phyloP scores from a whole-genome alignment of 2,797 vertebrate species.

The Ibycter americanus region DNA sequence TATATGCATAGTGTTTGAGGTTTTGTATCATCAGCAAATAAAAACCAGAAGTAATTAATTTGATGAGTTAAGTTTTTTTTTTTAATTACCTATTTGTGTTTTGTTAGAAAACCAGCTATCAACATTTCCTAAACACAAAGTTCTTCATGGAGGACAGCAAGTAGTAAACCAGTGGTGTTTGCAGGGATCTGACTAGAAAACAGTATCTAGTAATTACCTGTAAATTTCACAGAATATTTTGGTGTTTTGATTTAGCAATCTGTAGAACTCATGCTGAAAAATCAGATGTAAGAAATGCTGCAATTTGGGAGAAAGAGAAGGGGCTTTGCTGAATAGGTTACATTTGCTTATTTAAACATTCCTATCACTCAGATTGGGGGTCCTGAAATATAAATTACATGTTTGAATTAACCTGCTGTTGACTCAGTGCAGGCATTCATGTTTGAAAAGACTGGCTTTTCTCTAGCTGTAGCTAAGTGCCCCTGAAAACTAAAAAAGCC shows the following conservation, averaged over 20 bases:
- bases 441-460: neutral
- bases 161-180: neutral
- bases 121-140: neutral
- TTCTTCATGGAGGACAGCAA: neutral
- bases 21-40: neutral
- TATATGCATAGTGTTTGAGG: neutral
- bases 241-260: neutral
- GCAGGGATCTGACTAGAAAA: neutral
- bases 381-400: neutral
- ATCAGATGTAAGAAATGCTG: neutral
- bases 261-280: neutral
- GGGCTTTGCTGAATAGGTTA: neutral
- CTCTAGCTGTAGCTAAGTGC: neutral
- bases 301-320: neutral
- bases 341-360: conserved; percentile 5
- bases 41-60: neutral
- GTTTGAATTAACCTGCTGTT: neutral
- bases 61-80: neutral
- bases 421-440: neutral
- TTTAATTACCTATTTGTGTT: neutral
- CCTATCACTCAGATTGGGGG: neutral
- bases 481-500: neutral
- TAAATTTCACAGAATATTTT: neutral
- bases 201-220: neutral
- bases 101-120: neutral